Evolutionary conservation across 2,888 invertebrate genomes (phyloP).

Genomic region (Strigamia transsilvanica): DNA sequence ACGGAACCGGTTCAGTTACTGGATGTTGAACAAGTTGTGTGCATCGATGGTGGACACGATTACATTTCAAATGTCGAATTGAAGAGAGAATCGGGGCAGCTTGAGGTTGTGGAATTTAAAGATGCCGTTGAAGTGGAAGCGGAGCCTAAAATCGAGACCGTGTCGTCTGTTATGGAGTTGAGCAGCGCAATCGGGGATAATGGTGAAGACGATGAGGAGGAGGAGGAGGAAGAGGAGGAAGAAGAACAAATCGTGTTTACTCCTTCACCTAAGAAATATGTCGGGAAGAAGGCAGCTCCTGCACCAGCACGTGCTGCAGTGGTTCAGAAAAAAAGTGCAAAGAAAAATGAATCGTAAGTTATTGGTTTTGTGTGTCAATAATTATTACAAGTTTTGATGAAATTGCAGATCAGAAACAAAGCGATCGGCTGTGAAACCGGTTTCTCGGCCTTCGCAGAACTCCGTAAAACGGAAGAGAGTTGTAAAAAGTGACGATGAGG

Average conservation of each 20-base stretch:
- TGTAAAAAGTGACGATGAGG: slow-evolving; percentile 17
- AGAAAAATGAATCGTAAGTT: background rate
- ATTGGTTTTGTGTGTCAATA: background rate
- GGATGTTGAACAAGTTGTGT: background rate
- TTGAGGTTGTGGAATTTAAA: background rate
- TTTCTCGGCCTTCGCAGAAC: background rate
- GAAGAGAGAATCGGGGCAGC: background rate
- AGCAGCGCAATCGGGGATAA: background rate
- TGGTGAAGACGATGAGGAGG: background rate
- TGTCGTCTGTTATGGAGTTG: background rate
- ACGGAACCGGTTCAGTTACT: background rate
- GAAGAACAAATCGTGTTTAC: background rate
- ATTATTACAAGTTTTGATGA: background rate
- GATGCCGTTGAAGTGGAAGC: background rate
- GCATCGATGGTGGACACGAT: slow-evolving; percentile 50
- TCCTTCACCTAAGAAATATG: background rate
- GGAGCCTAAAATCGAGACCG: slow-evolving; percentile 20
- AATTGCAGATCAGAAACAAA: background rate
- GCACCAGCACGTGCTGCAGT: background rate
- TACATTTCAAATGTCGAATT: slow-evolving; percentile 15
- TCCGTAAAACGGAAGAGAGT: background rate
- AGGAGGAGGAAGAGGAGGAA: background rate
- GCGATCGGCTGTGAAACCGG: background rate
- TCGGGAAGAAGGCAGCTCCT: background rate
- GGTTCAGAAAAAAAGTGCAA: background rate